phyloP scores from a whole-genome alignment of 2,888 invertebrate species.

The Caenorhabditis angaria region DNA sequence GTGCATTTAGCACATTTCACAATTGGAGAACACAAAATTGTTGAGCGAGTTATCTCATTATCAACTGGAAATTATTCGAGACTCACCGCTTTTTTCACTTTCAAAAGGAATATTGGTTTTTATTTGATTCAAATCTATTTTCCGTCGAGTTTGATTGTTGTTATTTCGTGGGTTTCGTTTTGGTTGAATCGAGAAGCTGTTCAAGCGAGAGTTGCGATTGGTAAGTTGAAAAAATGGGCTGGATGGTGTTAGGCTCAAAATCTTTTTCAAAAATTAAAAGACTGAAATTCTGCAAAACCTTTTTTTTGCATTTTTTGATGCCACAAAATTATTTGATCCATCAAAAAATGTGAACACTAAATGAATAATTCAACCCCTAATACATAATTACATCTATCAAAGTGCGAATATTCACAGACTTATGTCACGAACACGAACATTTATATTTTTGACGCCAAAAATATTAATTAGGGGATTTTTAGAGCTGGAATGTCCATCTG shows the following conservation, averaged over 20 bases:
- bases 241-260: neutral
- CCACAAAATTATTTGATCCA: too few species aligned
- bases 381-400: too few species aligned
- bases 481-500: too few species aligned
- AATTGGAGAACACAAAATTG: slow-evolving; percentile 68
- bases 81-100: slow-evolving; percentile 70
- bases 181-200: slow-evolving; percentile 73
- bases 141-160: slow-evolving; percentile 72
- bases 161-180: slow-evolving; percentile 72
- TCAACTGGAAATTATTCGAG: slow-evolving; percentile 73
- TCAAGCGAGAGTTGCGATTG: slow-evolving; percentile 73
- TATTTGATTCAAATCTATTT: slow-evolving; percentile 73
- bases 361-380: too few species aligned
- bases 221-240: slow-evolving; percentile 57
- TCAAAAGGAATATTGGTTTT: slow-evolving; percentile 72
- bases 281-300: too few species aligned
- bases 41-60: slow-evolving; percentile 70
- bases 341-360: too few species aligned
- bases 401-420: too few species aligned
- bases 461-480: too few species aligned
- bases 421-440: too few species aligned
- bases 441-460: too few species aligned
- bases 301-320: too few species aligned
- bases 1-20: slow-evolving; percentile 73
- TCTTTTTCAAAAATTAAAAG: neutral